Conservation (phyloP, 2,888 invertebrate genomes). For the Parnassius glacialis region DNA sequence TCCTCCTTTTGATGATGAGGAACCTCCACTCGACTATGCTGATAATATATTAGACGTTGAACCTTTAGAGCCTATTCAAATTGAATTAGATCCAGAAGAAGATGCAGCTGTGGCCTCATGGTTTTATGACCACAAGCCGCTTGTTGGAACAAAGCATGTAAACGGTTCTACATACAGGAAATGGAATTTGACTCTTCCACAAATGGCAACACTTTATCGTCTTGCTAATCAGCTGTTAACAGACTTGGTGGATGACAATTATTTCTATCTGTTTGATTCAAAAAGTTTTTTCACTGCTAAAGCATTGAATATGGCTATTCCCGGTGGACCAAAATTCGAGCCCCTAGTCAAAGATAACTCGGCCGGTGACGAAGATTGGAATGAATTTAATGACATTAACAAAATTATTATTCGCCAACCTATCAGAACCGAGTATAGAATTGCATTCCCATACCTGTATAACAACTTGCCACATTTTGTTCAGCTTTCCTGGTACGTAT, state of each 20-base stretch:
- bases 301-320: slow-evolving; percentile 99
- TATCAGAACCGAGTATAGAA: slow-evolving; percentile 98
- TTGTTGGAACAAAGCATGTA: slow-evolving; percentile 94
- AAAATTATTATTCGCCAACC: slow-evolving; percentile 99
- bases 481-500: slow-evolving; percentile 96
- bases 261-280: slow-evolving; percentile 99
- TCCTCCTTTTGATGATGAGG: slow-evolving; percentile 99
- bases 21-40: slow-evolving; percentile 99
- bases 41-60: slow-evolving; percentile 99
- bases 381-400: slow-evolving; percentile 99
- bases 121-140: slow-evolving; percentile 99
- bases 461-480: slow-evolving; percentile 99
- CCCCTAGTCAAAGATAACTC: slow-evolving; percentile 99
- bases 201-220: slow-evolving; percentile 98
- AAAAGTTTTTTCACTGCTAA: slow-evolving; percentile 99
- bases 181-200: slow-evolving; percentile 97
- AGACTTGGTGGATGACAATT: slow-evolving; percentile 98
- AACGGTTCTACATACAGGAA: slow-evolving; percentile 98
- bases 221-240: slow-evolving; percentile 98
- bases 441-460: slow-evolving; percentile 99
- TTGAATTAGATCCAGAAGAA: slow-evolving; percentile 98
- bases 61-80: slow-evolving; percentile 98
- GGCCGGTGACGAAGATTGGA: slow-evolving; percentile 99
- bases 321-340: slow-evolving; percentile 99
- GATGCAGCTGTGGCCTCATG: slow-evolving; percentile 94